A percentile compares a stretch with the other conserved stretches of the same genome.
Evolutionary conservation across 2,797 vertebrate genomes (phyloP).

Genomic region (Clarias platycephalus): DNA sequence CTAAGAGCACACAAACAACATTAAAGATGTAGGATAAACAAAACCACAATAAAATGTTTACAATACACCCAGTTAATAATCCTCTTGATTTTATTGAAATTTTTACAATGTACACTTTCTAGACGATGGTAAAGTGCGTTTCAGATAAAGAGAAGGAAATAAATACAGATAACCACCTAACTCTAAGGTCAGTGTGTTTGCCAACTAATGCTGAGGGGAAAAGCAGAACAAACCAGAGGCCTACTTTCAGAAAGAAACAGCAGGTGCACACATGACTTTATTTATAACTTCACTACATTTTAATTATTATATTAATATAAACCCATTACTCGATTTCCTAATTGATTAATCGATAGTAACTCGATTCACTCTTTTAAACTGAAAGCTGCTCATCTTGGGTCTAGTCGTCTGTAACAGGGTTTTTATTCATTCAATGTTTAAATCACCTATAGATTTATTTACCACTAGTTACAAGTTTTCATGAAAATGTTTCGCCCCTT

Average conservation of each 20-base stretch:
- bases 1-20: not conserved
- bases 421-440: not conserved
- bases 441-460: not conserved
- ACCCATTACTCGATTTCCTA: no score
- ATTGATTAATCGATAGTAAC: not conserved
- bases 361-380: not conserved
- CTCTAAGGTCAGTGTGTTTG: conserved; percentile 2
- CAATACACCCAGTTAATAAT: conserved; percentile 28
- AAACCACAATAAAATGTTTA: not conserved
- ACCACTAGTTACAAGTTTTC: no score
- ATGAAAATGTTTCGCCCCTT: not conserved
- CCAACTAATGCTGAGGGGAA: not conserved
- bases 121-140: conserved; percentile 71
- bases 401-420: not conserved
- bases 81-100: conserved; percentile 59
- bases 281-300: not conserved
- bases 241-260: conserved; percentile 33
- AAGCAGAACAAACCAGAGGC: conserved; percentile 6
- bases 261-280: conserved; percentile 3
- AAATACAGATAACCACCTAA: not conserved
- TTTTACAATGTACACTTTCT: conserved; percentile 69
- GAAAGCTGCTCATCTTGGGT: not conserved
- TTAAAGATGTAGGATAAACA: not conserved
- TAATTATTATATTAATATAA: not conserved
- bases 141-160: conserved; percentile 36